Evolutionary conservation across 2,797 vertebrate genomes (phyloP).

Genomic region (Galagoides demidoff): DNA sequence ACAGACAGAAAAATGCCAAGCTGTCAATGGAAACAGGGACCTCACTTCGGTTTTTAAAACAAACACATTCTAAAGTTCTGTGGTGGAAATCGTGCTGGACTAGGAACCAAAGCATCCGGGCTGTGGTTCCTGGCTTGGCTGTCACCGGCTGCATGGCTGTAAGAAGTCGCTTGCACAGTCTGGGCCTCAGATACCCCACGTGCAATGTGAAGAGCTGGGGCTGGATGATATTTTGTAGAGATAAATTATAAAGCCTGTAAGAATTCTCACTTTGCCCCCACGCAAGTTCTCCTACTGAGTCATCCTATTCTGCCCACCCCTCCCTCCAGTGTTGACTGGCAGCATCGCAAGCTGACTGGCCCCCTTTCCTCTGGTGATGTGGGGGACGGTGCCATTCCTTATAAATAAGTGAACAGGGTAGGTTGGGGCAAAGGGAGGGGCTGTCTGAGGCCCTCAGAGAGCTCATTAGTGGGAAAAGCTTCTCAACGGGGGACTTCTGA

Average conservation of each 20-base stretch:
- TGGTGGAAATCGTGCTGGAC: not conserved
- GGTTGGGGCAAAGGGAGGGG: conserved; percentile 72
- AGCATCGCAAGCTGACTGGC: not conserved
- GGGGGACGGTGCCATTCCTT: not conserved
- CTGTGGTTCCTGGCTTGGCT: not conserved
- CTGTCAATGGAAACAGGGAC: conserved; percentile 61
- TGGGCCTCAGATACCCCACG: not conserved
- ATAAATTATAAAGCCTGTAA: not conserved
- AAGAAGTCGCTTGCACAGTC: not conserved
- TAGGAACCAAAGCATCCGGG: not conserved
- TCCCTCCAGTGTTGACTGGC: not conserved
- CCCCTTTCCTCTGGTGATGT: not conserved
- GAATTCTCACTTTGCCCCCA: not conserved
- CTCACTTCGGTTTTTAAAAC: conserved; percentile 52
- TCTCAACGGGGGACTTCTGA: conserved; percentile 82
- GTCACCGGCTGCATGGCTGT: not conserved
- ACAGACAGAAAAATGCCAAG: conserved; percentile 74
- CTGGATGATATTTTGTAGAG: not conserved
- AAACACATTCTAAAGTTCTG: conserved; percentile 6
- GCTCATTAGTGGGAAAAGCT: conserved; percentile 90
- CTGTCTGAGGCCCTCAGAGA: conserved; percentile 88
- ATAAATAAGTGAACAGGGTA: conserved; percentile 73
- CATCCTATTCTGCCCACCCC: not conserved
- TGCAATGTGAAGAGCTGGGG: not conserved
- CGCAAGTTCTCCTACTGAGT: not conserved